Conservation (phyloP, 2,113 vertebrate species). For the Protomyctophum bolini region DNA sequence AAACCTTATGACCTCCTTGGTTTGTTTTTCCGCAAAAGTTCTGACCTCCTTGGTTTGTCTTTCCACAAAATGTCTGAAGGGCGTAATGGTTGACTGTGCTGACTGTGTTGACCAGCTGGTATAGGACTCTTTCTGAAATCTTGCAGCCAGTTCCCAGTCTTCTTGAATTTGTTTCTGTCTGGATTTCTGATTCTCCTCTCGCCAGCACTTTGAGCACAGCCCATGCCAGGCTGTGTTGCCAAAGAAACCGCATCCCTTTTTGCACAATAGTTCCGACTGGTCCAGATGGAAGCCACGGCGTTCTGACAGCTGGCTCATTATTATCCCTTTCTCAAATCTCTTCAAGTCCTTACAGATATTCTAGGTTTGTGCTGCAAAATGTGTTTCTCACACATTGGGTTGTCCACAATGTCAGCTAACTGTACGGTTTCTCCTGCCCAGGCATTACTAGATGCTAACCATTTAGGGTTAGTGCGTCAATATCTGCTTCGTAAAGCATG, state of each 20-base stretch:
- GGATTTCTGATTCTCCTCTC: constrained; percentile 90
- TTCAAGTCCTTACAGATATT: not conserved
- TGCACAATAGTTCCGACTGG: constrained; percentile 94
- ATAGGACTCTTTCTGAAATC: constrained; percentile 90
- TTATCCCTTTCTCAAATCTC: constrained; percentile 76
- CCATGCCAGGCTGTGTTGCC: constrained; percentile 94
- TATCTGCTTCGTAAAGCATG: no score
- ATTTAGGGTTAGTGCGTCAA: no score
- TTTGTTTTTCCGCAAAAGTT: constrained; percentile 94
- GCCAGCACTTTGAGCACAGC: constrained; percentile 96
- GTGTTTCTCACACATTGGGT: no score
- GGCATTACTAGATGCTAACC: no score
- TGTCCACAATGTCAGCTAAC: no score
- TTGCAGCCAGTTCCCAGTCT: constrained; percentile 92
- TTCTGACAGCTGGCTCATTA: constrained; percentile 87
- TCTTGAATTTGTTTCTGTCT: constrained; percentile 94
- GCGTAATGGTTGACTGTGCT: constrained; percentile 73
- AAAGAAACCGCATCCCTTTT: constrained; percentile 95
- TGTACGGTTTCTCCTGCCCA: no score
- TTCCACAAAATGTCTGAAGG: constrained; percentile 91
- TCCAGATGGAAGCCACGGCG: constrained; percentile 93
- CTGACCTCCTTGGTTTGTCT: constrained; percentile 92
- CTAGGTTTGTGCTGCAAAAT: not conserved
- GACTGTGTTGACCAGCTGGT: constrained; percentile 86
- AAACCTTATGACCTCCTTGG: constrained; percentile 86